A percentile compares a stretch with the other conserved stretches of the same genome.
Evolutionary conservation across 2,113 vertebrate species (phyloP).

Genomic region (Corythoichthys intestinalis): DNA sequence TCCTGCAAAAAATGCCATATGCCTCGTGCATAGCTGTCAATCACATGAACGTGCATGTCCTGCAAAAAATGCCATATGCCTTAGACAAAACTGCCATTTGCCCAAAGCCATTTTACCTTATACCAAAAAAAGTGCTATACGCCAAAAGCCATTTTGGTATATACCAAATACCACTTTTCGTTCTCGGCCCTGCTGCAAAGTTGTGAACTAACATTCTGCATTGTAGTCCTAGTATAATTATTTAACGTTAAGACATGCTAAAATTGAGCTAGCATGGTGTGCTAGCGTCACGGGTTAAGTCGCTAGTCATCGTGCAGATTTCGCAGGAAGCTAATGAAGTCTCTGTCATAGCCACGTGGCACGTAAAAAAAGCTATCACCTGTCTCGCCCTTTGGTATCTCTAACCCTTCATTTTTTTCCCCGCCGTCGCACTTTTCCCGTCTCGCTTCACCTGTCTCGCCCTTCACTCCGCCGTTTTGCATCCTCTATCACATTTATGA

Average conservation of each 20-base stretch:
- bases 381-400: slow-evolving; percentile 33
- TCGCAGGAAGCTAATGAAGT: slow-evolving; percentile 22
- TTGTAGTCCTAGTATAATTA: no score
- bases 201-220: no score
- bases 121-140: no score
- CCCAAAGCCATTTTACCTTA: no score
- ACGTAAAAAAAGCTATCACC: slow-evolving; percentile 43
- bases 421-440: slow-evolving; percentile 12
- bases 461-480: slow-evolving; percentile 41
- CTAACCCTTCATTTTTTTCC: slow-evolving; percentile 16
- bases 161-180: no score
- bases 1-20: no score
- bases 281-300: slow-evolving; percentile 27
- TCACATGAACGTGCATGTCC: no score
- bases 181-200: no score
- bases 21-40: no score
- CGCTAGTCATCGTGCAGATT: slow-evolving; percentile 31
- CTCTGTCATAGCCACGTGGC: slow-evolving; percentile 46
- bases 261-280: background rate
- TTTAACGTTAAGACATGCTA: background rate
- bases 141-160: no score
- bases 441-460: slow-evolving; percentile 10
- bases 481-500: slow-evolving; percentile 67
- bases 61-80: no score
- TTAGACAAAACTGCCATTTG: no score